phyloP scores from a whole-genome alignment of 2,113 vertebrate genomes.

The Pluvialis apricaria region DNA sequence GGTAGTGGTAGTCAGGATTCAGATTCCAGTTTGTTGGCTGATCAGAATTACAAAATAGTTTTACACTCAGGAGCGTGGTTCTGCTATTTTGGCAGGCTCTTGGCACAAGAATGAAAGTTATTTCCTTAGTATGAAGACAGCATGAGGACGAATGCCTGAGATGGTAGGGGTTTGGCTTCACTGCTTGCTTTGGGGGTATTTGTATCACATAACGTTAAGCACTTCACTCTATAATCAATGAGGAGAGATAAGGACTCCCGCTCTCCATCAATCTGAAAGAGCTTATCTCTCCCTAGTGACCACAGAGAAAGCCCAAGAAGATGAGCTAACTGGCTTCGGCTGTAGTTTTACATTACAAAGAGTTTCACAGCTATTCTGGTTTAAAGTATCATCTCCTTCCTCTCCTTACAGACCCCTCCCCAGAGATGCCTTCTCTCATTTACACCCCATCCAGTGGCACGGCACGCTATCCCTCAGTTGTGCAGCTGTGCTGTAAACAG shows the following conservation, averaged over 20 bases:
- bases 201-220: background rate
- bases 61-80: background rate
- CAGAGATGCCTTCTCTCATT: background rate
- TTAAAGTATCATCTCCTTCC: background rate
- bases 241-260: slow-evolving; percentile 8
- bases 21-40: background rate
- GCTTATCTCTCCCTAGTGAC: background rate
- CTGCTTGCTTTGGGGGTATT: background rate
- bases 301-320: background rate
- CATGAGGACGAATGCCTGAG: background rate
- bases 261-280: slow-evolving; percentile 9
- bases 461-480: background rate
- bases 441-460: background rate
- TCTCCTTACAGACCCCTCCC: background rate
- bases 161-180: background rate
- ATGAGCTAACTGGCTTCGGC: background rate
- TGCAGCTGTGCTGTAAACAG: slow-evolving; percentile 2
- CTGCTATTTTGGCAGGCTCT: slow-evolving; percentile 43
- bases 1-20: background rate
- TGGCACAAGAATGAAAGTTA: slow-evolving; percentile 35
- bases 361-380: background rate
- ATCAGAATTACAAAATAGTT: background rate
- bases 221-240: background rate
- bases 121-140: slow-evolving; percentile 37
- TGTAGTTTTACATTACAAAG: background rate